These are phyloP conservation scores for Mactra quadrangularis DNA, from an alignment of 1,140 invertebrate genomes.

Conservation along the genomic window DNA sequence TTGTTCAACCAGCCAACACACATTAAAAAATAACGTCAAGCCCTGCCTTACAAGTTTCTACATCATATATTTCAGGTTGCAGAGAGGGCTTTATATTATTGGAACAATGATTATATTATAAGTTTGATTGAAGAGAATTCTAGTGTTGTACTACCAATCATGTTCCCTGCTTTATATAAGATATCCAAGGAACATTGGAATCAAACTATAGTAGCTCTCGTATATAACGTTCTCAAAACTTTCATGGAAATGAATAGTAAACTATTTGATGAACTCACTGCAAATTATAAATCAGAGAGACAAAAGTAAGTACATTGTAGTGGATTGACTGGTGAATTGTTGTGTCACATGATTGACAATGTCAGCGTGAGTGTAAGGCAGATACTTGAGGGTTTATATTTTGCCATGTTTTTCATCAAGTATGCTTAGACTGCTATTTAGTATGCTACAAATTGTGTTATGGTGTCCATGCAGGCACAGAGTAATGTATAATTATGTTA, in stretches of 20 bases:
- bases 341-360: constrained; percentile 80
- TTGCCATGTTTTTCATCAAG: too few species aligned
- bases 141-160: constrained; percentile 86
- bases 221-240: constrained; percentile 86
- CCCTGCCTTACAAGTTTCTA: too few species aligned
- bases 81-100: constrained; percentile 86
- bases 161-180: constrained; percentile 92
- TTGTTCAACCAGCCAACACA: too few species aligned
- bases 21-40: too few species aligned
- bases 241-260: constrained; percentile 86
- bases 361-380: too few species aligned
- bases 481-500: too few species aligned
- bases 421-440: too few species aligned
- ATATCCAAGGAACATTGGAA: constrained; percentile 86
- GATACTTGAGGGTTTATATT: too few species aligned
- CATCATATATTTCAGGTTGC: constrained; percentile 84
- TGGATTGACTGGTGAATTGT: constrained; percentile 79
- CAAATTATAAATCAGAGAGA: constrained; percentile 95
- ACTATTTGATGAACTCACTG: constrained; percentile 90
- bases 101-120: constrained; percentile 86
- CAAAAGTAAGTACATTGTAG: constrained; percentile 82
- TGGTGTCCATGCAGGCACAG: too few species aligned
- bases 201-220: constrained; percentile 85
- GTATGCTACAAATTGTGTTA: too few species aligned
- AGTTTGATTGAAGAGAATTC: constrained; percentile 85